These are phyloP conservation scores for Melanocharis versteri DNA, from an alignment of 2,113 vertebrate species.

Conservation along the genomic window DNA sequence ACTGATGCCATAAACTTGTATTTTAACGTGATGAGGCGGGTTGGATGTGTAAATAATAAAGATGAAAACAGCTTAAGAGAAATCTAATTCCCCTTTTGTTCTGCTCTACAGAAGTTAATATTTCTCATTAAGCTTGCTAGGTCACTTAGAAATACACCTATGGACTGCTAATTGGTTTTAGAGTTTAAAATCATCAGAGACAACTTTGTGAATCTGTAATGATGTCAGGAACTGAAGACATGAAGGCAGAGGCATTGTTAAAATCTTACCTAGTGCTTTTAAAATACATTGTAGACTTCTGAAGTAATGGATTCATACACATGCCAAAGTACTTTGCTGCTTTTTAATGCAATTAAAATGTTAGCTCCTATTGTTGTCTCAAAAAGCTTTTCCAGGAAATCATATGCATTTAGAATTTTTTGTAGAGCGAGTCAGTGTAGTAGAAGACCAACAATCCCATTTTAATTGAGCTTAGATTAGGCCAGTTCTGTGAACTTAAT, in stretches of 20 bases:
- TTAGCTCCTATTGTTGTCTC: slow-evolving; percentile 8
- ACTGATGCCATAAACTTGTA: background rate
- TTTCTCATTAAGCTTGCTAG: background rate
- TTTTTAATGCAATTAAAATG: slow-evolving; percentile 19
- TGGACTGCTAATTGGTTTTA: background rate
- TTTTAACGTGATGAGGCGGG: background rate
- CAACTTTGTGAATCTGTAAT: background rate
- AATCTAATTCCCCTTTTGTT: background rate
- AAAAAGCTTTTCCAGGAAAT: background rate
- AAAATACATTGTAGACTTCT: background rate
- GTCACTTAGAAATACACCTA: background rate
- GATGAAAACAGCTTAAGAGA: background rate
- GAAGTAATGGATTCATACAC: slow-evolving; percentile 1
- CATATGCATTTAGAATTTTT: background rate
- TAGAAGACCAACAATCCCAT: background rate
- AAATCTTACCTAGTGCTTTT: background rate
- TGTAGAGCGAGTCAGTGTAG: background rate
- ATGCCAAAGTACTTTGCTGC: background rate
- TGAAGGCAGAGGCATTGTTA: background rate
- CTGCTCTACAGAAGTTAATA: background rate
- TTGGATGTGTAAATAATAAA: background rate
- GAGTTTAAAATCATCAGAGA: background rate
- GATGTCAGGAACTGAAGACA: background rate
- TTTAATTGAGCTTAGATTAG: slow-evolving; percentile 18
- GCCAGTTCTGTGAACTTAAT: background rate